phyloP scores from a whole-genome alignment of 2,888 invertebrate species.

The Catonia carolina region DNA sequence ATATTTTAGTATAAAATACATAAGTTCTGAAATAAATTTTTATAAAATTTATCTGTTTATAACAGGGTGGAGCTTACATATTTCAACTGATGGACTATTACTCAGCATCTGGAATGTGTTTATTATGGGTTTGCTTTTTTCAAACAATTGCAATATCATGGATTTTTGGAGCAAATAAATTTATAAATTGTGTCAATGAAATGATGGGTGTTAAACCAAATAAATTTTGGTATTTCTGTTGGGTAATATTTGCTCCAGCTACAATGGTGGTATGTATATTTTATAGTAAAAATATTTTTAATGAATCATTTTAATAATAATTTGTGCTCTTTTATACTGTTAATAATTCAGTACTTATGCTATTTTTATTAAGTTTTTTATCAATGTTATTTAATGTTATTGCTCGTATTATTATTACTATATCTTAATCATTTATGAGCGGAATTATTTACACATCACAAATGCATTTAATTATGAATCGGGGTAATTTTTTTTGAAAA shows the following conservation, averaged over 20 bases:
- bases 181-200: constrained; percentile 54
- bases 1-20: no score
- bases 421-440: no score
- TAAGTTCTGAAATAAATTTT: not conserved
- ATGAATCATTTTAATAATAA: not conserved
- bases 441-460: no score
- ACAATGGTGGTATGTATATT: constrained; percentile 51
- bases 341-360: no score
- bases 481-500: no score
- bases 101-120: constrained; percentile 53
- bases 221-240: constrained; percentile 51
- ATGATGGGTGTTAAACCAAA: constrained; percentile 55
- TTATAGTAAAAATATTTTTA: not conserved
- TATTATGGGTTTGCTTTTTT: constrained; percentile 55
- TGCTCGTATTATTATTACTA: no score
- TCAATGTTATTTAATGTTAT: no score
- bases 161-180: constrained; percentile 53
- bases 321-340: no score
- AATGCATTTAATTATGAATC: no score
- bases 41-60: not conserved
- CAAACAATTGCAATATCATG: constrained; percentile 54
- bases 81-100: constrained; percentile 50
- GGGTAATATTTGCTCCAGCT: constrained; percentile 53
- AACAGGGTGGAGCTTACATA: constrained; percentile 45
- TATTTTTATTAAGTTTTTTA: no score